phyloP scores from a whole-genome alignment of 2,888 invertebrate genomes.

The Spicauda simplicius region DNA sequence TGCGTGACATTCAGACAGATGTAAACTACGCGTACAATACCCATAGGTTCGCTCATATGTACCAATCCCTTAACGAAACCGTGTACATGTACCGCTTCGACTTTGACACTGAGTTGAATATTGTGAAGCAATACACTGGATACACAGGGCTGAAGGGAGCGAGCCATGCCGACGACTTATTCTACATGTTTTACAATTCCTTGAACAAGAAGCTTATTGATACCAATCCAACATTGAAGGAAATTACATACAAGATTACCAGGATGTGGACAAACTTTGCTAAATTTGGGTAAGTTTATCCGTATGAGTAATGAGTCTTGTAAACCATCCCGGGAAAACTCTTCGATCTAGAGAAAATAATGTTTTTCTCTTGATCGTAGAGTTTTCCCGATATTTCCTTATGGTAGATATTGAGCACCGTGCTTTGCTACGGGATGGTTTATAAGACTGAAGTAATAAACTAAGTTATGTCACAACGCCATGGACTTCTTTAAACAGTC shows the following conservation, averaged over 20 bases:
- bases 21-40: constrained; percentile 56
- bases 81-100: constrained; percentile 63
- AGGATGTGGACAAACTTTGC: constrained; percentile 73
- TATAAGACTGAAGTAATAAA: too few species aligned
- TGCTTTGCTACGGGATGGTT: too few species aligned
- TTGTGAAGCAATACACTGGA: constrained; percentile 52
- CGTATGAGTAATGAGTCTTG: too few species aligned
- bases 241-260: constrained; percentile 54
- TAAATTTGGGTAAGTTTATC: constrained; percentile 58
- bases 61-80: constrained; percentile 44
- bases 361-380: too few species aligned
- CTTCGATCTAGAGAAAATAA: too few species aligned
- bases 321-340: too few species aligned
- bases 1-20: constrained; percentile 54
- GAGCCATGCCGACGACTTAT: constrained; percentile 78
- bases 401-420: too few species aligned
- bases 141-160: constrained; percentile 58
- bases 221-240: constrained; percentile 53
- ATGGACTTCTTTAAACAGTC: too few species aligned
- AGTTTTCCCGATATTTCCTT: too few species aligned
- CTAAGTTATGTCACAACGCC: too few species aligned
- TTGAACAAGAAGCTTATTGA: constrained; percentile 58
- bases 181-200: constrained; percentile 69
- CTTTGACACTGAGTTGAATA: constrained; percentile 59
- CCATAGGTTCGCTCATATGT: constrained; percentile 59